These are phyloP conservation scores for Calidris pugnax DNA, from an alignment of 2,113 vertebrate genomes.

Conservation along the genomic window DNA sequence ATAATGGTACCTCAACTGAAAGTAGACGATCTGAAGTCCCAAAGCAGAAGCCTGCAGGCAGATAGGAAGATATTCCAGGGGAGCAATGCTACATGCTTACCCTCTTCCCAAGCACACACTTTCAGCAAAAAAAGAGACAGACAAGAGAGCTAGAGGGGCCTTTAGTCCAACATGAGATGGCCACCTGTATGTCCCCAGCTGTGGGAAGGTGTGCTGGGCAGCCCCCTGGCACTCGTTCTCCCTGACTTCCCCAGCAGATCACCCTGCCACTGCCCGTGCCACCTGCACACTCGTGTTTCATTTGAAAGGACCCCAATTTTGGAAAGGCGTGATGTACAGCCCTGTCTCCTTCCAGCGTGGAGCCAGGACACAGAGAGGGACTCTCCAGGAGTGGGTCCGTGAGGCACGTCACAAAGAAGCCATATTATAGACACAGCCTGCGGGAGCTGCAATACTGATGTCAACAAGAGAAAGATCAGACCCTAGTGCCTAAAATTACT, in stretches of 20 bases:
- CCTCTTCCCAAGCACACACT: not conserved
- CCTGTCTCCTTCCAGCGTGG: not conserved
- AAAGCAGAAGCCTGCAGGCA: not conserved
- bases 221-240: accelerated
- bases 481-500: constrained; percentile 13
- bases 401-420: not conserved
- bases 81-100: not conserved
- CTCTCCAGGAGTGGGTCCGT: accelerated
- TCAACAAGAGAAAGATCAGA: constrained; percentile 28
- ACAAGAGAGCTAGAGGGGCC: not conserved
- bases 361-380: not conserved
- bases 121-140: not conserved
- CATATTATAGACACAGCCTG: not conserved
- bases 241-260: not conserved
- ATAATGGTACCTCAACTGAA: not conserved
- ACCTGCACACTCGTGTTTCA: accelerated
- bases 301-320: not conserved
- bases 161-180: accelerated
- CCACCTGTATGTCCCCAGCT: not conserved
- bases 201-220: not conserved
- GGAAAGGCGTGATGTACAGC: not conserved
- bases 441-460: not conserved
- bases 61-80: not conserved
- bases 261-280: accelerated
- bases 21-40: not conserved